Base-by-base conservation (phyloP, 2,888 invertebrate genomes). In the Scrobipalpa costella region DNA sequence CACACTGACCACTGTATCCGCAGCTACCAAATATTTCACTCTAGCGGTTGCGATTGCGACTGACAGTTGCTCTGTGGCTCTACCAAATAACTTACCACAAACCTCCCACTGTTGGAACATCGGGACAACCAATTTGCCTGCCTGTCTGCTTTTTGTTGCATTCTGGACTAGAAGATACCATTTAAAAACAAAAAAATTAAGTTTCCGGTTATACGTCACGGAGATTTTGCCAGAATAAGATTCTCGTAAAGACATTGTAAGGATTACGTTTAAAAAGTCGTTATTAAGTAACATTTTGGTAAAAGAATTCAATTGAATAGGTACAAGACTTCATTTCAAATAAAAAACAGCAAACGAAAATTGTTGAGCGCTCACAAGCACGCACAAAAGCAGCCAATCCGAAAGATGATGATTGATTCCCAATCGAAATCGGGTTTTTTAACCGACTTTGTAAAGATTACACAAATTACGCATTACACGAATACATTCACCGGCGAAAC, bases 11-110 rank as follows among this genome's bases (percentile, higher is more conserved):
- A n/a, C n/a, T n/a, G 9, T 1, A 15, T 44, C 72, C 75, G 57
- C 33, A 70, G 85, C 88, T 88, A 87, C 88, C 86, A 84, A 86
- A 84, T 78, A 85, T 86, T 84, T 87, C 81, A 88, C 81, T 76
- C 77, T 71, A 71, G 69, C 75, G 72, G 65, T 75, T 78, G 81
- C 77, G 27, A n/a, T n/a, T n/a, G n/a, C n/a, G 73, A 72, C 68
- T 74, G 78, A 79, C 79, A 76, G 62, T n/a, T n/a, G n/a, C n/a
- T n/a, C n/a, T n/a, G n/a, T n/a, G n/a, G n/a, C 75, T 76, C 73
- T 78, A 70, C 83, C 79, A 83, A 83, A 86, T 85, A 84, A 81
- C 81, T 73, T 11, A 59, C 19, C 38, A n/a, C 59, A 6, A 44
- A 59, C 47, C 59, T n/a, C 47, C 44, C 73, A 59, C 33, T 47